phyloP scores from a whole-genome alignment of 2,888 invertebrate genomes.

The Andrena chrysosceles region DNA sequence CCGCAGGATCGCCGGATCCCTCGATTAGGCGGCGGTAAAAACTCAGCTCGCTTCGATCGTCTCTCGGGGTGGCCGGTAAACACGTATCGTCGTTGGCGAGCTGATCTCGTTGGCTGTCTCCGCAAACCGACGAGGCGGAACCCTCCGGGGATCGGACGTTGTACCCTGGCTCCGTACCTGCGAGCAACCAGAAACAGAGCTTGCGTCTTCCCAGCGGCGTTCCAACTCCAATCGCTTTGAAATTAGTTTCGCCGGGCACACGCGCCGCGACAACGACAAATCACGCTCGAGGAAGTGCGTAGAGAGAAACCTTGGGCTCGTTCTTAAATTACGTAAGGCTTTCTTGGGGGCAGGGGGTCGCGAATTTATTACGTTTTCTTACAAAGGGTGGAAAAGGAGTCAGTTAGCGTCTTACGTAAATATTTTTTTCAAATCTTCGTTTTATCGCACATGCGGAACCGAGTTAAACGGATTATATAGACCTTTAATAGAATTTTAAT shows the following conservation, averaged over 20 bases:
- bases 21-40: constrained; percentile 74
- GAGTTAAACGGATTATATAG: too few relatives aligned
- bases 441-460: too few relatives aligned
- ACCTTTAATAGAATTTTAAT: too few relatives aligned
- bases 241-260: constrained; percentile 37
- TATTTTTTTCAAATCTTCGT: too few relatives aligned
- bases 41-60: constrained; percentile 76
- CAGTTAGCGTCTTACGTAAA: too few relatives aligned
- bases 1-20: constrained; percentile 31
- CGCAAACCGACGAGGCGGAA: constrained; percentile 78
- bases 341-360: too few relatives aligned
- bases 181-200: constrained; percentile 34
- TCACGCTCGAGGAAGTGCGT: background rate
- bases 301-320: background rate
- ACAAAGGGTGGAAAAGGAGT: too few relatives aligned
- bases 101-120: constrained; percentile 73
- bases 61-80: constrained; percentile 71
- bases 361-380: too few relatives aligned
- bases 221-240: background rate
- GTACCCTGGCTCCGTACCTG: constrained; percentile 65
- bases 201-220: constrained; percentile 23
- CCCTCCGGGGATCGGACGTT: constrained; percentile 71
- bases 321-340: background rate
- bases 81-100: constrained; percentile 66
- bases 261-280: background rate